Evolutionary conservation across 2,797 vertebrate species (phyloP).

Genomic region (Hippopotamyrus pictus): DNA sequence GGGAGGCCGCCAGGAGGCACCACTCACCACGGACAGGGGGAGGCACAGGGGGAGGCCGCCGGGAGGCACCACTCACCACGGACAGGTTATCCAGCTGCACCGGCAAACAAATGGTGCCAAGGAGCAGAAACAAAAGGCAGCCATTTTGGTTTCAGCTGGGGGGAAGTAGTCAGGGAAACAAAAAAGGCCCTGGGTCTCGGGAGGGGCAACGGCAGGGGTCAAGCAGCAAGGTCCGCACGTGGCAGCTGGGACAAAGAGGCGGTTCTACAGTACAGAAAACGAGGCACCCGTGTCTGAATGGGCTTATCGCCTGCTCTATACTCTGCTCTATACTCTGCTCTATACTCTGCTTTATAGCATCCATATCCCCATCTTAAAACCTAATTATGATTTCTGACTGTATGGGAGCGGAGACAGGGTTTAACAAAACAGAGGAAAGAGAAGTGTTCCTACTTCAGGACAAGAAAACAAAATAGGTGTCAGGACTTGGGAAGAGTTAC

Average conservation of each 20-base stretch:
- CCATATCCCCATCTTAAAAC: background rate
- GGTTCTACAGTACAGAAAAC: background rate
- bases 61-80: background rate
- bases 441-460: background rate
- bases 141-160: background rate
- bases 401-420: background rate
- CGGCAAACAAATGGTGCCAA: background rate
- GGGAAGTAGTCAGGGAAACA: background rate
- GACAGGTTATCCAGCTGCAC: background rate
- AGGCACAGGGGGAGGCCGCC: background rate
- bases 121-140: background rate
- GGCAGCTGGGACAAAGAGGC: background rate
- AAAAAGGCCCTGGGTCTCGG: background rate
- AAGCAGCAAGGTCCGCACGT: background rate
- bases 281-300: background rate
- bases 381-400: background rate
- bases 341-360: background rate
- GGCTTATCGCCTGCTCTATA: background rate
- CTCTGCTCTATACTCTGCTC: background rate
- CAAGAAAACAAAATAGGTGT: background rate
- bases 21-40: background rate
- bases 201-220: background rate
- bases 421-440: background rate
- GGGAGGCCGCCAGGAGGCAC: too few relatives aligned
- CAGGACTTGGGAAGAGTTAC: background rate